phyloP scores from a whole-genome alignment of 1,140 invertebrate genomes.

The Cherax destructor region DNA sequence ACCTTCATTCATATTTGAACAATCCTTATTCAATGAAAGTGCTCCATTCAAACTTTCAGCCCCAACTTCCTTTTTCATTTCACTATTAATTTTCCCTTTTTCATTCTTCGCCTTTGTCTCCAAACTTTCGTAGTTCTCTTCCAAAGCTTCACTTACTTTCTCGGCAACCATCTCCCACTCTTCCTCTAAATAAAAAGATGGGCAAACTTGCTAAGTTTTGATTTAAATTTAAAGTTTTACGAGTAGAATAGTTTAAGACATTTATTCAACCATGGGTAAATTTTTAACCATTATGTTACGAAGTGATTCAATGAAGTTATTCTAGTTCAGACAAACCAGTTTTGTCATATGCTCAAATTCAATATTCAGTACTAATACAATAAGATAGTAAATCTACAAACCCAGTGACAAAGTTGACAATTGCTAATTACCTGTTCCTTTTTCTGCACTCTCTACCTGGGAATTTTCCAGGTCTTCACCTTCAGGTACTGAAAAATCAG shows the following conservation, averaged over 20 bases:
- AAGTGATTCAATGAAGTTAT: too few relatives aligned
- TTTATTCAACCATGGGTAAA: too few relatives aligned
- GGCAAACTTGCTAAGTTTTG: too few relatives aligned
- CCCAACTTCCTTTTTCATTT: constrained; percentile 5
- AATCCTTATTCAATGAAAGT: not conserved
- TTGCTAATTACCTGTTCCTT: constrained; percentile 67
- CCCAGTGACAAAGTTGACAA: not conserved
- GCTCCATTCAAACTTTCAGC: not conserved
- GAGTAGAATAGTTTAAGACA: too few relatives aligned
- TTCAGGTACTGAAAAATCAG: constrained; percentile 68
- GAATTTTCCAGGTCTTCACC: constrained; percentile 71
- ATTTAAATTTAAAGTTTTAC: too few relatives aligned
- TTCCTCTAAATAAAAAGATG: constrained; percentile 60
- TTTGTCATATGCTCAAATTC: too few relatives aligned
- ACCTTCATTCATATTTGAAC: not conserved
- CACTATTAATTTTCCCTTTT: not conserved
- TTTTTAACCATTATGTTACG: too few relatives aligned
- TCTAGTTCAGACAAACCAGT: too few relatives aligned
- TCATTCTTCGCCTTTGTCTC: constrained; percentile 26
- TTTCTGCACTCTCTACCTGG: constrained; percentile 71
- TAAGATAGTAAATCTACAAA: not conserved
- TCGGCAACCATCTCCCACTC: constrained; percentile 64
- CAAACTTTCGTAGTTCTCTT: constrained; percentile 70
- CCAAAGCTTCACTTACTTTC: constrained; percentile 71
- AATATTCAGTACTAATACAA: too few relatives aligned